These are phyloP conservation scores for Lanistes nyassanus DNA, from an alignment of 1,140 invertebrate species.

Conservation along the genomic window DNA sequence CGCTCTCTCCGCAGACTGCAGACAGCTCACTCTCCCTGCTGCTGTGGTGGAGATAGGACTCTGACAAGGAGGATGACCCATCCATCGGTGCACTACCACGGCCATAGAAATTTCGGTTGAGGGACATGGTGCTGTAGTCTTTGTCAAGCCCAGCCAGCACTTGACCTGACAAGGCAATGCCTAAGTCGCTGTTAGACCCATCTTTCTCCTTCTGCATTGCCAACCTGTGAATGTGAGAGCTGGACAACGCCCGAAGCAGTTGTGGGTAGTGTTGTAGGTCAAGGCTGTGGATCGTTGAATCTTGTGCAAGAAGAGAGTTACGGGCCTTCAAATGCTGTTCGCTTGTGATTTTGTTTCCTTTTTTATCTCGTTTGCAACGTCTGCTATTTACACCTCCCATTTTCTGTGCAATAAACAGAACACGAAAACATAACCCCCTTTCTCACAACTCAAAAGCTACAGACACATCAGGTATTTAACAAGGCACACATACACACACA, in stretches of 20 bases:
- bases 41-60: background rate
- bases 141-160: conserved; percentile 1
- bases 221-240: background rate
- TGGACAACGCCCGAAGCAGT: conserved; percentile 2
- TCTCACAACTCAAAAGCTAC: too few relatives aligned
- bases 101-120: conserved; percentile 8
- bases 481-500: too few relatives aligned
- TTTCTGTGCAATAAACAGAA: conserved; percentile 10
- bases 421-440: background rate
- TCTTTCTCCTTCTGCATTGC: background rate
- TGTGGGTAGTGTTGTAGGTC: conserved; percentile 3
- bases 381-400: conserved; percentile 20
- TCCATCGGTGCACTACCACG: background rate
- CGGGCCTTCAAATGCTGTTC: background rate
- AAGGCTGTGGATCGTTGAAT: background rate
- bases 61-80: background rate
- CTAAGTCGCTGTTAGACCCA: background rate
- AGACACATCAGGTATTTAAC: too few relatives aligned
- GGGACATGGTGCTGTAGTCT: conserved; percentile 13
- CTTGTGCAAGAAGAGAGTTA: background rate
- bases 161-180: background rate
- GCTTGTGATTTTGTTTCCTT: background rate
- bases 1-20: background rate
- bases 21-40: background rate
- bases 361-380: background rate